Percentiles rank a stretch among this genome's conserved stretches.
Conservation (phyloP, 2,888 invertebrate species). For the Archips xylosteana region DNA sequence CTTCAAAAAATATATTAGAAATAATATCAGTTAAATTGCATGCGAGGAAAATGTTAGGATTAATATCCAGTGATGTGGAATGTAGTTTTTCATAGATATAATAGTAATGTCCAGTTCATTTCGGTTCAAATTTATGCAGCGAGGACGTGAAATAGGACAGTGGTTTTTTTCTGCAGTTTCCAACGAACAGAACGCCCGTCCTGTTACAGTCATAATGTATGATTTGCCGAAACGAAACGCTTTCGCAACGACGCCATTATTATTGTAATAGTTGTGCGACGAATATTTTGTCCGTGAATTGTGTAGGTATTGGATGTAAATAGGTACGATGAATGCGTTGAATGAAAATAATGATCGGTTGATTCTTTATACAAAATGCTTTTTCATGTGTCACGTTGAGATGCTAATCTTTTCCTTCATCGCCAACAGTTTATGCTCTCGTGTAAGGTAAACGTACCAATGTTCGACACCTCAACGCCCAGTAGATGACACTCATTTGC, state of each 20-base stretch:
- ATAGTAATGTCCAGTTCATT: not conserved
- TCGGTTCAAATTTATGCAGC: not conserved
- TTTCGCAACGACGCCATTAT: conserved; percentile 22
- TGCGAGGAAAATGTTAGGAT: conserved; percentile 1
- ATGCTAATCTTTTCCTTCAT: no score
- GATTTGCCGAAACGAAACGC: conserved; percentile 48
- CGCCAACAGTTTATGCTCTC: no score
- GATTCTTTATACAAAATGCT: not conserved
- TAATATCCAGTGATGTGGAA: not conserved
- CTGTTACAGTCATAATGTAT: conserved; percentile 47
- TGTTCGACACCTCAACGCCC: no score
- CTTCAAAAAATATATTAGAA: not conserved
- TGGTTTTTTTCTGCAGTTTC: conserved; percentile 56
- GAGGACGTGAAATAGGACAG: conserved; percentile 45
- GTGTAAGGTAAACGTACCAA: no score
- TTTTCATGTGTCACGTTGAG: no score
- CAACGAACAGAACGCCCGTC: conserved; percentile 51
- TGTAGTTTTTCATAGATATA: not conserved
- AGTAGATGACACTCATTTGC: no score
- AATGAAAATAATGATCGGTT: not conserved
- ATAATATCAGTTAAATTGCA: not conserved
- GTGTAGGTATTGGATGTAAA: not conserved
- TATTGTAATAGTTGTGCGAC: conserved; percentile 14
- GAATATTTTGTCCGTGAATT: conserved; percentile 12
- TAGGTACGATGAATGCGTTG: not conserved